phyloP scores from a whole-genome alignment of 2,888 invertebrate genomes.

The Callinectes sapidus region DNA sequence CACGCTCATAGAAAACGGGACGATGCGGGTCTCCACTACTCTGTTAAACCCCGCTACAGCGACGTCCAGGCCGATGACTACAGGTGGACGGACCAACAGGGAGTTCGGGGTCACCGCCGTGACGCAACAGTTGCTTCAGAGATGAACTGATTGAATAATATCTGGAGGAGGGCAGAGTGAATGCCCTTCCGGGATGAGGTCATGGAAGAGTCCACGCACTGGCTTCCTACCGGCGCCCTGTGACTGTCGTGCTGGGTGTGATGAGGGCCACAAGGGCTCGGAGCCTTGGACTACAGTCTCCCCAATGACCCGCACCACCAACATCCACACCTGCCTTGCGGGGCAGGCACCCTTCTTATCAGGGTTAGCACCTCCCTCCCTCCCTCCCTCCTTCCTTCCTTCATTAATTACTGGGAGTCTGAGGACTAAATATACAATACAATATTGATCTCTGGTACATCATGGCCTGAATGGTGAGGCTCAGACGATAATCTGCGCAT shows the following conservation, averaged over 20 bases:
- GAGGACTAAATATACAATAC: not conserved
- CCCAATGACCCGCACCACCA: not conserved
- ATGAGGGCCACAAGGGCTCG: not conserved
- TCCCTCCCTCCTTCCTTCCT: not conserved
- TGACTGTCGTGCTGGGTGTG: not conserved
- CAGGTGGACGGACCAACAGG: not conserved
- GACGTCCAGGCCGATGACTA: not conserved
- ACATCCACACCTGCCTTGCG: not conserved
- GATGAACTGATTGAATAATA: constrained; percentile 27
- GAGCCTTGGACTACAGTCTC: not conserved
- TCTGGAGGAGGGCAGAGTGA: not conserved
- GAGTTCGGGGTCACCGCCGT: constrained; percentile 2
- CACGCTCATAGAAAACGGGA: constrained; percentile 54
- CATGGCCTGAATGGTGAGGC: not conserved
- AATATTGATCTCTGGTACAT: not conserved
- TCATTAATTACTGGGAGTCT: not conserved
- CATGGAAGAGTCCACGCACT: not conserved
- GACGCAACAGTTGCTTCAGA: constrained; percentile 5
- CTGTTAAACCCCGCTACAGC: constrained; percentile 38
- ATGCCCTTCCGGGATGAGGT: not conserved
- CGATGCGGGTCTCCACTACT: constrained; percentile 44
- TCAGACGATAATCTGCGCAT: not conserved
- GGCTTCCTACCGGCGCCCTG: not conserved
- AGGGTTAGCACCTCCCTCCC: not conserved
- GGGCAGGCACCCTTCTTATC: not conserved